Conservation (phyloP, 2,797 vertebrate genomes). For the Acipenser oxyrinchus region DNA sequence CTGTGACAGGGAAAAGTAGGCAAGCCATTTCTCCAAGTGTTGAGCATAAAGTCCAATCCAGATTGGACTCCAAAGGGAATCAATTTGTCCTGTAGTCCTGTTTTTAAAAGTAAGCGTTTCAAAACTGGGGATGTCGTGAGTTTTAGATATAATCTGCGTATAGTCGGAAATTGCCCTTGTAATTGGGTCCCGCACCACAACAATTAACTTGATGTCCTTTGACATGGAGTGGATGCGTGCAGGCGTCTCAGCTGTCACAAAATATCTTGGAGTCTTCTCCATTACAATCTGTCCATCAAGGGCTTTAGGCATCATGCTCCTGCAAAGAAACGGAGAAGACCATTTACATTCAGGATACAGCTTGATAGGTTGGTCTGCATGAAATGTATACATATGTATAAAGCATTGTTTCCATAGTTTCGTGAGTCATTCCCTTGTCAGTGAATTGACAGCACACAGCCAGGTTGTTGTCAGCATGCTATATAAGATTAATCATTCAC, state of each 20-base stretch:
- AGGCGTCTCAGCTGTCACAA: constrained; percentile 63
- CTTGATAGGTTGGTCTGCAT: not conserved
- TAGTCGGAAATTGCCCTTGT: constrained; percentile 72
- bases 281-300: constrained; percentile 70
- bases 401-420: no score
- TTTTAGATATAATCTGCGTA: constrained; percentile 73
- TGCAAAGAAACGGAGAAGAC: constrained; percentile 27
- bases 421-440: not conserved
- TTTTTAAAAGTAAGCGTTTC: constrained; percentile 68
- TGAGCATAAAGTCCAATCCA: constrained; percentile 71
- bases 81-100: constrained; percentile 55
- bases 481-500: no score
- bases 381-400: no score
- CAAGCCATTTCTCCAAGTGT: constrained; percentile 69
- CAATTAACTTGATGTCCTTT: constrained; percentile 60
- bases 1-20: constrained; percentile 63
- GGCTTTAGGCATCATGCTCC: constrained; percentile 72
- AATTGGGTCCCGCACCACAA: constrained; percentile 70
- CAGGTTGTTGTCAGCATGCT: not conserved
- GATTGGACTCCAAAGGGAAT: constrained; percentile 66
- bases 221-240: constrained; percentile 65
- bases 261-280: constrained; percentile 75
- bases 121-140: constrained; percentile 58
- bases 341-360: no score
- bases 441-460: constrained; percentile 2